Base-by-base conservation (phyloP, 2,797 vertebrate species). In the Salmo trutta region DNA sequence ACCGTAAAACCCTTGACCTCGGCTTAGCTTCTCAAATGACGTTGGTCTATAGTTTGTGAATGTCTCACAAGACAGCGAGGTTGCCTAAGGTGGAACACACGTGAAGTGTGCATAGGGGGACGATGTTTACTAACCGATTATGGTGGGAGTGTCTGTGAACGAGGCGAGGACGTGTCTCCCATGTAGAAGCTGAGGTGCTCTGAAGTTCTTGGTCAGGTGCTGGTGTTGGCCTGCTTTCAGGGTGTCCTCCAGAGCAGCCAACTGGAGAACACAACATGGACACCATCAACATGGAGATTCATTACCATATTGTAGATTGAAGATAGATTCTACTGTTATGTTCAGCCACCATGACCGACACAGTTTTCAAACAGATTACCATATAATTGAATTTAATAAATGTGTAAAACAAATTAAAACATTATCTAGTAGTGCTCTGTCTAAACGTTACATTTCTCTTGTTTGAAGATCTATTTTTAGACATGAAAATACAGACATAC, bases 161-260 rank as follows among this genome's bases (percentile, higher is more conserved):
- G 90, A 91, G 19, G 83, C 72, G 21, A 84, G 65, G 17, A 91
- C 86, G 5, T 4, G 73, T 71, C 90, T 83, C 4, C 86, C 87
- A 1, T 88, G 15, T 15, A 91, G 83, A 69, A 81, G 83, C 81
- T 95, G 94, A 0, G 76, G 84, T 0, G 33, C 82, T 31, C 95
- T 87, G 83, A 93, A 94, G 51, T 94, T 95, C 81, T 83, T 90
- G 79, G 88, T 85, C 76, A 95, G 78, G 52, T 82, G 41, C 8
- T 87, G 19, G 0, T 73, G 51, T 0, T 91, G 77, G 0, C 89
- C 88, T 0, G 73, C 80, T 56, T 81, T 91, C 75, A 95, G 75
- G 1, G 84, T 89, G 0, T 59, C 90, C 81, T 92, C 87, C 78
- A 95, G 85, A 4, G 75, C 0, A 0, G 77, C 86, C 70, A 95